These are phyloP conservation scores for Halictus ligatus DNA, from an alignment of 2,888 invertebrate species.

Conservation along the genomic window DNA sequence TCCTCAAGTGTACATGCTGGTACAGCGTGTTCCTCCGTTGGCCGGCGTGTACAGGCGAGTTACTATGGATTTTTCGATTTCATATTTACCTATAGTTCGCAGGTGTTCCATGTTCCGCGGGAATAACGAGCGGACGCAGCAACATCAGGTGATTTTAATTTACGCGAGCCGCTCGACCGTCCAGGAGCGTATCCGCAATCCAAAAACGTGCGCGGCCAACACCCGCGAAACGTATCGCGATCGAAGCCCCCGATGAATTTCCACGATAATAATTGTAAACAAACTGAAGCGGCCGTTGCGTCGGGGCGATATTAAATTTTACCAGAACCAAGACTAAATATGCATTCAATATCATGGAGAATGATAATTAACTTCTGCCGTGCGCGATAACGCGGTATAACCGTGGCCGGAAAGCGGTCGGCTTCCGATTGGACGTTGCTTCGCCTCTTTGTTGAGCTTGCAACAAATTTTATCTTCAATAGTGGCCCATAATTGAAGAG, in stretches of 20 bases:
- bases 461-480: neutral
- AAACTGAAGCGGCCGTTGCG: conserved; percentile 31
- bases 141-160: conserved; percentile 57
- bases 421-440: neutral
- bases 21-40: neutral
- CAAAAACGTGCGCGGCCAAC: conserved; percentile 47
- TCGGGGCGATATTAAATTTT: conserved; percentile 43
- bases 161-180: conserved; percentile 38
- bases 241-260: conserved; percentile 49
- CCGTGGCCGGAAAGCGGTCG: conserved; percentile 15
- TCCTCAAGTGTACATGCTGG: neutral
- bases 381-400: conserved; percentile 39
- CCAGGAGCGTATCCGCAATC: conserved; percentile 42
- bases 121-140: conserved; percentile 27
- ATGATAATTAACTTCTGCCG: conserved; percentile 53
- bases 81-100: conserved; percentile 31
- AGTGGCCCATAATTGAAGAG: neutral
- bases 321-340: neutral
- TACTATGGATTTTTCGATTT: conserved; percentile 38
- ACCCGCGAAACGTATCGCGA: conserved; percentile 39
- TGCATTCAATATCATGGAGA: conserved; percentile 43
- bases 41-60: neutral
- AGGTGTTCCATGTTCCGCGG: conserved; percentile 31
- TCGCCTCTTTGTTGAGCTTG: neutral
- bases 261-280: conserved; percentile 63